Evolutionary conservation across 2,113 vertebrate genomes (phyloP), one percentile per base, ranked within the genome.

Genomic region (Mormyrus iriodes): DNA sequence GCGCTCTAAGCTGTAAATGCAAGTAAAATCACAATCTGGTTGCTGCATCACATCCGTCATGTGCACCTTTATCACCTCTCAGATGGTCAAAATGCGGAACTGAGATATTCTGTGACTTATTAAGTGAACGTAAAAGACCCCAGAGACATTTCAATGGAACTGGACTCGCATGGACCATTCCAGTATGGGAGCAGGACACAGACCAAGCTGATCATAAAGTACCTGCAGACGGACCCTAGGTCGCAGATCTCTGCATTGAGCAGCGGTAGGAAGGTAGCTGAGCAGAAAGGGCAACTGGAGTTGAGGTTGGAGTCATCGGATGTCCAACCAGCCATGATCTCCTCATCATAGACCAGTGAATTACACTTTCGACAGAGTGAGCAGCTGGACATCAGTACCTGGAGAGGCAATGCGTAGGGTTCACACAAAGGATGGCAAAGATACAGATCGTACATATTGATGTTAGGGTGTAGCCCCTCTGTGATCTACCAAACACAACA

Each of bases 321-420:
- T 0, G 97, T 97, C 98, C 98, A 99, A 51, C 98, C 98, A 0
- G 98, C 97, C 98, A 99, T 99, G 92, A 99, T 98, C 94, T 99
- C 98, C 93, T 99, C 98, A 0, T 99, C 98, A 0, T 98, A 98
- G 2, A 98, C 97, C 94, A 99, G 90, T 0, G 94, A 97, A 58
- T 96, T 94, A 31, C 98, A 99, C 91, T 93, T 93, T 0, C 95
- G 96, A 89, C 98, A 99, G 61, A 96, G 92, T 0, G 97, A 97
- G 92, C 97, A 98, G 94, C 97, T 98, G 0, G 98, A 98, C 93
- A 98, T 95, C 93, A 93, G 44, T 49, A 95, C 94, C 95, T 96
- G 93, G 35, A 88, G 17, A 89, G 73, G 73, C 73, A 19, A 7
- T 9, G 4, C 0, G 15, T 8, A 79, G 31, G 10, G 73, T 42